phyloP scores from a whole-genome alignment of 92 coral and sea anemone genomes.

The Diadumene lineata region DNA sequence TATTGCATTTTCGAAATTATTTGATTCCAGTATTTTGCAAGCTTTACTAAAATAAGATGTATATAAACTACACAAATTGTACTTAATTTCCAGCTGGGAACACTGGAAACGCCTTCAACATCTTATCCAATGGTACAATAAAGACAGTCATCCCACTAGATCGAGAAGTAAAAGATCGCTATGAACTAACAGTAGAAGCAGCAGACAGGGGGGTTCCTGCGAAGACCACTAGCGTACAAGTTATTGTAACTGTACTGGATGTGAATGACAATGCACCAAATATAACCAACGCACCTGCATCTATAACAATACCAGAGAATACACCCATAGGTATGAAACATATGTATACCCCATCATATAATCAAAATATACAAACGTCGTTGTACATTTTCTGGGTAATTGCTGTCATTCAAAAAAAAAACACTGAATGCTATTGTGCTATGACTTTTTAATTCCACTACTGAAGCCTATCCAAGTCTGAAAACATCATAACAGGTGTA shows the following conservation, averaged over 20 bases:
- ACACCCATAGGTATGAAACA: slow-evolving; percentile 46
- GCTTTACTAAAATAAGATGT: no score
- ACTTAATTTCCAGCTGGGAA: slow-evolving; percentile 48
- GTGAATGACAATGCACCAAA: slow-evolving; percentile 66
- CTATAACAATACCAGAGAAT: slow-evolving; percentile 53
- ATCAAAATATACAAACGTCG: background rate
- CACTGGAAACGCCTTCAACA: slow-evolving; percentile 39
- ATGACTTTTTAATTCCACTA: no score
- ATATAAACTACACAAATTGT: background rate
- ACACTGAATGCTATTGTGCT: no score
- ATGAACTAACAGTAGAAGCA: slow-evolving; percentile 65
- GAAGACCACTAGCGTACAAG: slow-evolving; percentile 34
- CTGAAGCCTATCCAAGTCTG: no score
- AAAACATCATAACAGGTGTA: no score
- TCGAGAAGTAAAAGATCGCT: slow-evolving; percentile 51
- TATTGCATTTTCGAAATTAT: no score
- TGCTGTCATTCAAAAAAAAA: no score
- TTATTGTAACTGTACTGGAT: slow-evolving; percentile 53
- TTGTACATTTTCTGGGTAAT: no score
- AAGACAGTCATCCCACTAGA: slow-evolving; percentile 53
- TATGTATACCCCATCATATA: background rate
- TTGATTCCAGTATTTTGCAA: no score
- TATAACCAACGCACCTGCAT: slow-evolving; percentile 53
- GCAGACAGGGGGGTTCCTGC: slow-evolving; percentile 49
- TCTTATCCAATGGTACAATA: slow-evolving; percentile 63